These are phyloP conservation scores for Rattus norvegicus DNA, from an alignment of 2,113 vertebrate species.

Conservation along the genomic window GRCr8 NC_086026.1:34849501-34850000, in stretches of 20 bases:
- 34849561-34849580: constrained; percentile 75
- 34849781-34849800: rapidly evolving
- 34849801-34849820: background rate
- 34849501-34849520: constrained; percentile 44
- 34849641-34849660: constrained; percentile 70
- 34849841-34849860: background rate
- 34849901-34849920: background rate
- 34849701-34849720: background rate
- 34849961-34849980: background rate
- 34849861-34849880: background rate
- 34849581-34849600: constrained; percentile 81
- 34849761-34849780: rapidly evolving
- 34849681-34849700: constrained; percentile 2
- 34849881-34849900: background rate
- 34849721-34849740: background rate
- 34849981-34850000: background rate
- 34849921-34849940: background rate
- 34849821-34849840: too few relatives aligned
- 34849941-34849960: background rate
- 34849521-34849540: constrained; percentile 58
- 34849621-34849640: constrained; percentile 73
- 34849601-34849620: constrained; percentile 82
- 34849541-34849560: constrained; percentile 82
- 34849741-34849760: background rate
- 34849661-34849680: constrained; percentile 8